phyloP scores from a whole-genome alignment of 2,113 vertebrate genomes.

The Cercopithecus mona region DNA sequence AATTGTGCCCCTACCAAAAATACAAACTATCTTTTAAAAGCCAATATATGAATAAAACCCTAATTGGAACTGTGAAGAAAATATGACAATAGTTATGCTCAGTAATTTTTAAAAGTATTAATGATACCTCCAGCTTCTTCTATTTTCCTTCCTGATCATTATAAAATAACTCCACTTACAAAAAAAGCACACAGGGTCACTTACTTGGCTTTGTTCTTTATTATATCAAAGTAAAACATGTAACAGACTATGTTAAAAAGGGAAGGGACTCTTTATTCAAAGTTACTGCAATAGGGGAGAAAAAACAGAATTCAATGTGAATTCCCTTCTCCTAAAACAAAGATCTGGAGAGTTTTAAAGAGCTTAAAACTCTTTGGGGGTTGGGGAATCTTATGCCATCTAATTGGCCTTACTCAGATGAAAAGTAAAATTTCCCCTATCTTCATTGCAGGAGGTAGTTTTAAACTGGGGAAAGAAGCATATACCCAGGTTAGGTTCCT shows the following conservation, averaged over 20 bases:
- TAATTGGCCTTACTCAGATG: background rate
- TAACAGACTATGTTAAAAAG: background rate
- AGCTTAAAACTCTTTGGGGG: background rate
- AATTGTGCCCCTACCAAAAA: background rate
- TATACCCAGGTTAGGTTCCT: background rate
- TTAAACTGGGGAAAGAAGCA: background rate
- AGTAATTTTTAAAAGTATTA: background rate
- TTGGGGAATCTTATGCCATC: background rate
- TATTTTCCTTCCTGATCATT: background rate
- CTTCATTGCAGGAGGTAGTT: background rate
- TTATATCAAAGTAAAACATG: background rate
- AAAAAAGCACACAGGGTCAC: background rate
- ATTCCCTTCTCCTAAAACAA: background rate
- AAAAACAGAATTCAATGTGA: background rate
- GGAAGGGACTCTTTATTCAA: background rate
- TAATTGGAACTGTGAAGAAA: background rate
- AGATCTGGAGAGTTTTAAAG: background rate
- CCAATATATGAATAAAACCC: background rate
- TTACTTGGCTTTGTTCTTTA: background rate
- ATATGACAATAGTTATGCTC: background rate
- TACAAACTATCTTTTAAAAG: background rate
- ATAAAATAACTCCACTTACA: background rate
- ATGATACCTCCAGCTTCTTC: background rate
- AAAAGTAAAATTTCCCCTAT: background rate
- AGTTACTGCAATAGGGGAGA: fast-evolving